phyloP scores from a whole-genome alignment of 2,113 vertebrate genomes.

The Ovis canadensis region DNA sequence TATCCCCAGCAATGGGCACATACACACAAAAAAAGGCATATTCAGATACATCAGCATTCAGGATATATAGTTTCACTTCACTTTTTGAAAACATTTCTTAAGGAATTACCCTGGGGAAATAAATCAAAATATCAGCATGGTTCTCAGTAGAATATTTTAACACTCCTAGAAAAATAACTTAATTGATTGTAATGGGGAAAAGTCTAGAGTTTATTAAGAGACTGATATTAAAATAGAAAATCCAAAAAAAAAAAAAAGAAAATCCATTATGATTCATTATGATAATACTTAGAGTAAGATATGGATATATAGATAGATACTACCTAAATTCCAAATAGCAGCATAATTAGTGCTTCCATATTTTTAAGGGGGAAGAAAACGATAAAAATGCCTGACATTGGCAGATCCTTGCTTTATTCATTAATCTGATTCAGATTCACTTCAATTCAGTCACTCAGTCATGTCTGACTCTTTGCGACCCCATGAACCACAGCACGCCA shows the following conservation, averaged over 20 bases:
- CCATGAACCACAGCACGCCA: neutral
- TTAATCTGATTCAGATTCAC: neutral
- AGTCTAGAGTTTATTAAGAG: neutral
- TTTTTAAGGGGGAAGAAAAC: neutral
- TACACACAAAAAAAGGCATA: neutral
- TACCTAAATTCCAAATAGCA: neutral
- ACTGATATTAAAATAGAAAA: neutral
- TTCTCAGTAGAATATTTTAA: constrained; percentile 6
- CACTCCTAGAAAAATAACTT: neutral
- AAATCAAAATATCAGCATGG: neutral
- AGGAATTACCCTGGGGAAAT: neutral
- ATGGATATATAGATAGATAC: neutral
- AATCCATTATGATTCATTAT: neutral
- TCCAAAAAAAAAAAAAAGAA: no score
- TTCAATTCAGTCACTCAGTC: neutral
- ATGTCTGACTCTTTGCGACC: neutral
- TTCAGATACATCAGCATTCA: neutral
- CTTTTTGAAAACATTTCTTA: neutral
- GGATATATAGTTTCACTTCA: neutral
- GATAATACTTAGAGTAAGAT: neutral
- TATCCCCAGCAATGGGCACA: neutral
- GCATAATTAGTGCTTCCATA: neutral
- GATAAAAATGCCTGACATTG: neutral
- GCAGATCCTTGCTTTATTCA: neutral
- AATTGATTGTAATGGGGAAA: neutral